These are phyloP conservation scores for Onthophagus sagittarius DNA, from an alignment of 2,888 invertebrate genomes.

Conservation along the genomic window DNA sequence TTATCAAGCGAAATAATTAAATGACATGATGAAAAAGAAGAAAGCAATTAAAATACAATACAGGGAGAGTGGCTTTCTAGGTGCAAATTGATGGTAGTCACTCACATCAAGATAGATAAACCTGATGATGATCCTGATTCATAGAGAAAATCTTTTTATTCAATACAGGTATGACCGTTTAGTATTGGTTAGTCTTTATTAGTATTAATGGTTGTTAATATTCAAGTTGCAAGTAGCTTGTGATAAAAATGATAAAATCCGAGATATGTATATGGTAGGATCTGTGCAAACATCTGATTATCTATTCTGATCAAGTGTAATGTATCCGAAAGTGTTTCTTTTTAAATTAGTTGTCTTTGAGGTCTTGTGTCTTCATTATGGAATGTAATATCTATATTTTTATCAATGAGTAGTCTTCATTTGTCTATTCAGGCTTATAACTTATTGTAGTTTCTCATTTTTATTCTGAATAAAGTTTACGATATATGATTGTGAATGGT, in stretches of 20 bases:
- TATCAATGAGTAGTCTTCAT: not conserved
- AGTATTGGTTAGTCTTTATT: constrained; percentile 1
- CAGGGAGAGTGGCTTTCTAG: constrained; percentile 16
- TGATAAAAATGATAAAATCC: constrained; percentile 16
- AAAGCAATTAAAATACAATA: constrained; percentile 20
- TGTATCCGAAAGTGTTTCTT: not conserved
- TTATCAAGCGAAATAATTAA: constrained; percentile 22
- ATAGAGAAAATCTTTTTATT: constrained; percentile 18
- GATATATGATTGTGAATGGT: not conserved
- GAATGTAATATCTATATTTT: not conserved
- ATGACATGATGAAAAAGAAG: constrained; percentile 22
- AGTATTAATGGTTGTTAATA: not conserved
- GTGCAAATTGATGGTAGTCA: constrained; percentile 22
- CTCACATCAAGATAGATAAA: constrained; percentile 21
- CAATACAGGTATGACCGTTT: constrained; percentile 9
- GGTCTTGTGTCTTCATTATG: not conserved
- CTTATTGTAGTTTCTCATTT: too few relatives aligned
- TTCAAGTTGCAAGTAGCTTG: constrained; percentile 25
- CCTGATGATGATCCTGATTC: constrained; percentile 20
- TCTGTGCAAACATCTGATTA: constrained; percentile 20
- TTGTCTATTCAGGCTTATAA: too few relatives aligned
- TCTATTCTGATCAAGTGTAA: constrained; percentile 1
- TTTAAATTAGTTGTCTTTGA: not conserved
- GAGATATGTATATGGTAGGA: too few relatives aligned
- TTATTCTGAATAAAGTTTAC: not conserved